Conservation (phyloP, 2,113 vertebrate species). For the Pelecanoides urinatrix region DNA sequence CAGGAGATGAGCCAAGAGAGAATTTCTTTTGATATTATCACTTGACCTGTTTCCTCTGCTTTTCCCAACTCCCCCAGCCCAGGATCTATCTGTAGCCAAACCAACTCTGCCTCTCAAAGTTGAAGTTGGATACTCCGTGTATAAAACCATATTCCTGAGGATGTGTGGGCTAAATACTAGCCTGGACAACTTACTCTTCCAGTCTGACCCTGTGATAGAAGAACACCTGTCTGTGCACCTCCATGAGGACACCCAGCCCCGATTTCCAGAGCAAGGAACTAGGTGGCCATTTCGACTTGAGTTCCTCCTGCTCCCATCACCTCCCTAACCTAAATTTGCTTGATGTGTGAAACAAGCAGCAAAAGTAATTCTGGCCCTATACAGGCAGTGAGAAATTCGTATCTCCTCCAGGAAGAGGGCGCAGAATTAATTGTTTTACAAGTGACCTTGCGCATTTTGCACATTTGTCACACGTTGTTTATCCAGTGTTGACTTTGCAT, state of each 20-base stretch:
- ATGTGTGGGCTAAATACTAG: not conserved
- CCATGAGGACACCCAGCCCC: not conserved
- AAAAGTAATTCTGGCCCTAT: not conserved
- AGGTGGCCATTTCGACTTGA: not conserved
- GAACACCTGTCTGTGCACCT: not conserved
- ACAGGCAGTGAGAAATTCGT: not conserved
- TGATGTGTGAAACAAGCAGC: not conserved
- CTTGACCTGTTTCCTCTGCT: not conserved
- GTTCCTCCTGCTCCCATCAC: not conserved
- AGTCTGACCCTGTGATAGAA: not conserved
- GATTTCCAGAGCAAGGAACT: not conserved
- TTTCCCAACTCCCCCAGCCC: not conserved
- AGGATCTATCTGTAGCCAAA: not conserved
- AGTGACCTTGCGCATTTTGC: not conserved
- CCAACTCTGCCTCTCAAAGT: not conserved
- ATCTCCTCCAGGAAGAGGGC: not conserved
- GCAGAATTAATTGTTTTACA: not conserved
- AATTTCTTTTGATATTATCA: not conserved
- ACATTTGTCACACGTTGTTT: fast-evolving
- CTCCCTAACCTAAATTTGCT: not conserved
- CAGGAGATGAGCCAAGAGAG: not conserved
- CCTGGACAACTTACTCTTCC: not conserved
- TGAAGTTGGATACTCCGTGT: not conserved
- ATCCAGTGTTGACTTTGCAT: not conserved
- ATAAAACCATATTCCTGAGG: not conserved